A percentile compares a stretch with the other conserved stretches of the same genome.
These are phyloP conservation scores for Aradophagus sp. DNA, from an alignment of 1,140 invertebrate species.

Conservation along the genomic window DNA sequence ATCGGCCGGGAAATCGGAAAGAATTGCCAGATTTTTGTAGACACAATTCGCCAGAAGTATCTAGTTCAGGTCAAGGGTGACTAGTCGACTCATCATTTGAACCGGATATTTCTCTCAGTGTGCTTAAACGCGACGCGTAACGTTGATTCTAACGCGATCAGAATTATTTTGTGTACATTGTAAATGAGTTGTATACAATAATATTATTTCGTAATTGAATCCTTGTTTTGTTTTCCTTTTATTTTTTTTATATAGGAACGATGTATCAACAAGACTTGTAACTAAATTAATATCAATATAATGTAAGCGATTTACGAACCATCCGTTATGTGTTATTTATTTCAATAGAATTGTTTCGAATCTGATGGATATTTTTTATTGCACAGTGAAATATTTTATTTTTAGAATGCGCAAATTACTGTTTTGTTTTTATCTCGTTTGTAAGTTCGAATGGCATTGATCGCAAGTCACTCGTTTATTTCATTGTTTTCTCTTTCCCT, in stretches of 20 bases:
- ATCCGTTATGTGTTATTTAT: slow-evolving; percentile 5
- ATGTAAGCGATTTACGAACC: slow-evolving; percentile 16
- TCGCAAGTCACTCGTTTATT: no score
- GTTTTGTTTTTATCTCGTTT: no score
- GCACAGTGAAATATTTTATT: no score
- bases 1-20: no score
- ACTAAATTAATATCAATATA: slow-evolving; percentile 27
- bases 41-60: background rate
- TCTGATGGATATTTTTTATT: no score
- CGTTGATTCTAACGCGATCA: slow-evolving; percentile 28
- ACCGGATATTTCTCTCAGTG: no score
- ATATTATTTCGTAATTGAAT: slow-evolving; percentile 22
- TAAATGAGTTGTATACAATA: slow-evolving; percentile 49
- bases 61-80: background rate
- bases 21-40: no score
- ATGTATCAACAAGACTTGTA: slow-evolving; percentile 34
- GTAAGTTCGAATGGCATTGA: no score
- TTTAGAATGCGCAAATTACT: no score
- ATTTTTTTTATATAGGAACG: slow-evolving; percentile 19
- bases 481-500: no score
- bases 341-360: slow-evolving; percentile 1
- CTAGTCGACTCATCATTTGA: no score
- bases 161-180: slow-evolving; percentile 38
- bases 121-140: slow-evolving; percentile 49
- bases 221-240: background rate